phyloP scores from a whole-genome alignment of 37 sponge, comb jelly and placozoan species.

The Eunapius fragilis region DNA sequence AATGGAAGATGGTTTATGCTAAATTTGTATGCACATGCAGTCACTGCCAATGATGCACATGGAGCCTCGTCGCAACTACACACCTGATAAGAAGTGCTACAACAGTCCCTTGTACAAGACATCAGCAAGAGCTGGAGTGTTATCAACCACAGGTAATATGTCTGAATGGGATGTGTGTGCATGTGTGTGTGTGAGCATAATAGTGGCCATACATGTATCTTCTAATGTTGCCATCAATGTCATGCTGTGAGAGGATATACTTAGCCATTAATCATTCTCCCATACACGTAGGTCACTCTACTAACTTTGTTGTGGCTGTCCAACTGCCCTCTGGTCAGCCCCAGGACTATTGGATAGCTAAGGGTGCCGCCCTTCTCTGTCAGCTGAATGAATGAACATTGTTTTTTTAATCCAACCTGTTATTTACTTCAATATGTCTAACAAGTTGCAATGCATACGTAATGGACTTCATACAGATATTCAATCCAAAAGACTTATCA shows the following conservation, averaged over 20 bases:
- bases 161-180: background rate
- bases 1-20: background rate
- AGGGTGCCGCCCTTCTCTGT: constrained; percentile 96
- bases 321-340: constrained; percentile 83
- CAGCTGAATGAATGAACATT: constrained; percentile 84
- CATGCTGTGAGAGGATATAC: too few relatives aligned
- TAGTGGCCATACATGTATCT: too few relatives aligned
- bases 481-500: too few relatives aligned
- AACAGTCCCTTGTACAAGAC: constrained; percentile 91
- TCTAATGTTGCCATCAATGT: too few relatives aligned
- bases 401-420: too few relatives aligned
- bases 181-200: too few relatives aligned
- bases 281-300: constrained; percentile 89
- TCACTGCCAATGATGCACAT: constrained; percentile 86
- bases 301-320: constrained; percentile 97
- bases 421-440: too few relatives aligned
- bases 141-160: constrained; percentile 91
- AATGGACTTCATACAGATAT: too few relatives aligned
- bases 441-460: too few relatives aligned
- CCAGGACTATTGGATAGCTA: constrained; percentile 91
- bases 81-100: constrained; percentile 59
- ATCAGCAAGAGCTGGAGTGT: constrained; percentile 79
- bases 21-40: background rate
- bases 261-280: too few relatives aligned
- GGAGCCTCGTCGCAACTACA: constrained; percentile 82